phyloP scores from a whole-genome alignment of 2,888 invertebrate genomes.

The Pristionchus arcanus region DNA sequence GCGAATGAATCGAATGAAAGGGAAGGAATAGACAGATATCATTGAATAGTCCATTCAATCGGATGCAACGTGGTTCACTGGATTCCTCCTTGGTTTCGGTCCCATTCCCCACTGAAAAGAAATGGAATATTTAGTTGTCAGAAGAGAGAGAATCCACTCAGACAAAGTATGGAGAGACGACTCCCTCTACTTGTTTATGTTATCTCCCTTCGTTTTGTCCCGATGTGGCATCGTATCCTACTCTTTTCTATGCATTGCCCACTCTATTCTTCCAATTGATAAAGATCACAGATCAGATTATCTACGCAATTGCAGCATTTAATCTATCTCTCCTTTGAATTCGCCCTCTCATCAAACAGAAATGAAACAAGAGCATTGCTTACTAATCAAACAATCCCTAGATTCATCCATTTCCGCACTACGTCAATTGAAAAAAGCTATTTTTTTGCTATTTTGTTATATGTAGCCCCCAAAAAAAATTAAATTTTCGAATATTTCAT shows the following conservation, averaged over 20 bases:
- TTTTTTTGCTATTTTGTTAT: too few relatives aligned
- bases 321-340: neutral
- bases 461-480: too few relatives aligned
- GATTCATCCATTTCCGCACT: neutral
- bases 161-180: neutral
- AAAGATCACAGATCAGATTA: neutral
- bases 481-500: too few relatives aligned
- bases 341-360: constrained; percentile 40
- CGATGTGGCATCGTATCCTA: neutral
- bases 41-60: constrained; percentile 13
- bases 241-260: neutral
- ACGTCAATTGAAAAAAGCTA: neutral
- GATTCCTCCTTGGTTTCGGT: constrained; percentile 65
- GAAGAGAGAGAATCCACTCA: neutral
- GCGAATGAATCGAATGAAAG: constrained; percentile 9
- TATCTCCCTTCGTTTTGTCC: neutral
- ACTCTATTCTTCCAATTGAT: too few relatives aligned
- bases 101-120: constrained; percentile 76
- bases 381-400: constrained; percentile 39
- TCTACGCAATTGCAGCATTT: neutral
- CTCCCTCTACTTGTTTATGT: constrained; percentile 12
- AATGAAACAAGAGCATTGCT: constrained; percentile 10
- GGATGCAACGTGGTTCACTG: constrained; percentile 37
- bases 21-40: neutral
- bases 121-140: neutral